These are phyloP conservation scores for Athalia circularis DNA, from an alignment of 2,888 invertebrate genomes.

Conservation along the genomic window DNA sequence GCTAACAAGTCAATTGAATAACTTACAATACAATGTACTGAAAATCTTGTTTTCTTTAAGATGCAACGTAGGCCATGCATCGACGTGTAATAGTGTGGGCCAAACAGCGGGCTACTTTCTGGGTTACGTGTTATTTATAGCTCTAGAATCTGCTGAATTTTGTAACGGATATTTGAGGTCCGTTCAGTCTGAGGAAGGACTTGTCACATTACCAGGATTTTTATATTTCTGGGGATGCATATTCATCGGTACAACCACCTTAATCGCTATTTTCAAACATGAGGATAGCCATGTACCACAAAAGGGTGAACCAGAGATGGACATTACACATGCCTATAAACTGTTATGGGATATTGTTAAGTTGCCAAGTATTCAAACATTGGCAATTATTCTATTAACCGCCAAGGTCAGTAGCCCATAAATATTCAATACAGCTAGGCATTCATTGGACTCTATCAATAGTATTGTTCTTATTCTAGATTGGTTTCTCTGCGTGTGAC, in stretches of 20 bases:
- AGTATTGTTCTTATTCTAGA: slow-evolving; percentile 76
- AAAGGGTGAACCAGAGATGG: slow-evolving; percentile 72
- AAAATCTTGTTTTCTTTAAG: slow-evolving; percentile 73
- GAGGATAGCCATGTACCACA: slow-evolving; percentile 77
- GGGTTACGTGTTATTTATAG: slow-evolving; percentile 97
- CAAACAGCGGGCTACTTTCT: slow-evolving; percentile 98
- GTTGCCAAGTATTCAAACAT: slow-evolving; percentile 86
- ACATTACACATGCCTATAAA: slow-evolving; percentile 85
- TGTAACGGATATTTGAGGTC: slow-evolving; percentile 93
- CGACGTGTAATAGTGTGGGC: slow-evolving; percentile 98
- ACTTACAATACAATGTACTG: not conserved
- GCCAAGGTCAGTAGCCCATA: slow-evolving; percentile 82
- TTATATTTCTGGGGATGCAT: slow-evolving; percentile 96
- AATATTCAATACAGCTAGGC: not conserved
- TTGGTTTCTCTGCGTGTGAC: slow-evolving; percentile 97
- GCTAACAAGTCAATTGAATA: not conserved
- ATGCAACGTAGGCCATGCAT: slow-evolving; percentile 97
- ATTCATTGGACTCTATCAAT: not conserved
- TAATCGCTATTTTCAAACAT: slow-evolving; percentile 91
- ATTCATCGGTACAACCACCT: slow-evolving; percentile 92
- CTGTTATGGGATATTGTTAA: slow-evolving; percentile 89
- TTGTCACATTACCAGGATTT: slow-evolving; percentile 87
- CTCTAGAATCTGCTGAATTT: slow-evolving; percentile 96
- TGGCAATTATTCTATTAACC: slow-evolving; percentile 89
- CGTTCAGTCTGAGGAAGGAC: slow-evolving; percentile 82